Evolutionary conservation across 2,888 invertebrate genomes (phyloP).

Genomic region (Plebejus anna): DNA sequence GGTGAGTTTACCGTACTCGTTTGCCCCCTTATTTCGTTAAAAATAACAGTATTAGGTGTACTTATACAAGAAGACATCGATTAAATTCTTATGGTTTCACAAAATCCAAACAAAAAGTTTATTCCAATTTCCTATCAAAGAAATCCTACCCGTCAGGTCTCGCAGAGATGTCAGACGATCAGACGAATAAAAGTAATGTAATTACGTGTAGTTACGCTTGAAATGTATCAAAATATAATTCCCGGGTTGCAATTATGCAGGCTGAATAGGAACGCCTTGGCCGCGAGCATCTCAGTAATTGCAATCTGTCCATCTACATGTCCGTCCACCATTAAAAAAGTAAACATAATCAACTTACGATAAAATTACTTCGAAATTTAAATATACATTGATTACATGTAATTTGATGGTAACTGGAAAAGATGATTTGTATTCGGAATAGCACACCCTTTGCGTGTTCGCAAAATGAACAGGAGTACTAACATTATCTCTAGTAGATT

Average conservation of each 20-base stretch:
- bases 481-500: constrained; percentile 11
- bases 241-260: constrained; percentile 21
- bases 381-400: constrained; percentile 28
- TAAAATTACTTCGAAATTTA: constrained; percentile 29
- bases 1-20: no score
- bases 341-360: constrained; percentile 28
- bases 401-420: constrained; percentile 26
- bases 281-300: constrained; percentile 26
- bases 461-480: constrained; percentile 16
- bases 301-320: constrained; percentile 29
- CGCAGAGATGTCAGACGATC: not conserved
- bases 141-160: not conserved
- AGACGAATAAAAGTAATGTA: constrained; percentile 12
- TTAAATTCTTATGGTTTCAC: not conserved
- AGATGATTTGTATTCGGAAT: constrained; percentile 26
- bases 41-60: no score
- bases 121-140: not conserved
- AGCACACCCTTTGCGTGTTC: constrained; percentile 26
- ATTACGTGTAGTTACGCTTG: constrained; percentile 10
- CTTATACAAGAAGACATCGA: no score
- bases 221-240: constrained; percentile 28
- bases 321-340: constrained; percentile 21
- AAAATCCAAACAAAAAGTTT: not conserved
- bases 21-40: no score
- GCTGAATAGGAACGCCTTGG: constrained; percentile 26